phyloP scores from a whole-genome alignment of 2,797 vertebrate genomes.

The Cynopterus sphinx region DNA sequence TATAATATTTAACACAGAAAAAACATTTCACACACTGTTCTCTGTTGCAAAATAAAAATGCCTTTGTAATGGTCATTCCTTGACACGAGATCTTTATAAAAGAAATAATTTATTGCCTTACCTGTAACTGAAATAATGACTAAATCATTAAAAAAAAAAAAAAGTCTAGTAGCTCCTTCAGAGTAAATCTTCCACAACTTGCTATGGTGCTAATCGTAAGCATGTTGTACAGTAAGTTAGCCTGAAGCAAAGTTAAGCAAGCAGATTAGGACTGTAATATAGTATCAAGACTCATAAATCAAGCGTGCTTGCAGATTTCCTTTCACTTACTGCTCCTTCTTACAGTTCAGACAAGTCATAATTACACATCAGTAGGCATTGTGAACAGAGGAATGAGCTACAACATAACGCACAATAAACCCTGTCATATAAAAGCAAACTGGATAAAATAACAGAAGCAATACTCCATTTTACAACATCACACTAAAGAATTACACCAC shows the following conservation, averaged over 20 bases:
- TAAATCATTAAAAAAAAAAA: slow-evolving; percentile 82
- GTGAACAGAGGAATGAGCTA: slow-evolving; percentile 93
- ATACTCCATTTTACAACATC: slow-evolving; percentile 93
- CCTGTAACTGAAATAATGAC: slow-evolving; percentile 86
- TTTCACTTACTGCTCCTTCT: slow-evolving; percentile 93
- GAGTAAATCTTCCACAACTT: slow-evolving; percentile 88
- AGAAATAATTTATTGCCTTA: slow-evolving; percentile 84
- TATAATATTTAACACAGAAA: slow-evolving; percentile 81
- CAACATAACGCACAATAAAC: slow-evolving; percentile 96
- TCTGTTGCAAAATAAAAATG: slow-evolving; percentile 82
- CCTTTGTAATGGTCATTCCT: slow-evolving; percentile 77
- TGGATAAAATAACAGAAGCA: slow-evolving; percentile 96
- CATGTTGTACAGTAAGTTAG: slow-evolving; percentile 87
- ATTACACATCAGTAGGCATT: slow-evolving; percentile 95
- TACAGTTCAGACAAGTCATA: slow-evolving; percentile 94
- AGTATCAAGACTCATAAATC: slow-evolving; percentile 93
- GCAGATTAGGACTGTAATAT: slow-evolving; percentile 91
- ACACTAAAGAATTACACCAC: slow-evolving; percentile 90
- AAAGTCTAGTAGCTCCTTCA: slow-evolving; percentile 81
- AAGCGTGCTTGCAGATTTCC: slow-evolving; percentile 92
- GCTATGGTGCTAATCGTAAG: slow-evolving; percentile 87
- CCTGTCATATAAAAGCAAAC: slow-evolving; percentile 95
- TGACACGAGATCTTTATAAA: slow-evolving; percentile 81
- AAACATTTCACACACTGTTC: slow-evolving; percentile 77
- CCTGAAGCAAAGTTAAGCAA: slow-evolving; percentile 91